A percentile compares a stretch with the other conserved stretches of the same genome.
Conservation (phyloP, 2,797 vertebrate species). For the Menidia menidia region DNA sequence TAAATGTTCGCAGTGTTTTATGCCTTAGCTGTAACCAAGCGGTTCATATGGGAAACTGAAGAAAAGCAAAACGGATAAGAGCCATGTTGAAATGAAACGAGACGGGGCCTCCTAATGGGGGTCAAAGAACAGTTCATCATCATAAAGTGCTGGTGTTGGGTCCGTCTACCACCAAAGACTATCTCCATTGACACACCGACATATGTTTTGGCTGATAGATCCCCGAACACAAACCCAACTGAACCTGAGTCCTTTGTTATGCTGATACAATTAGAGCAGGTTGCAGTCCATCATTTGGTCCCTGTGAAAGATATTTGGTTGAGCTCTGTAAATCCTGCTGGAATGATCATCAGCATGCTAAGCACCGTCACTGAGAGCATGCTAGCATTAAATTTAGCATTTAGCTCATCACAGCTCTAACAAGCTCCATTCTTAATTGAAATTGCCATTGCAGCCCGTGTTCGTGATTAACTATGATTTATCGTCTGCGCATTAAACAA, state of each 20-base stretch:
- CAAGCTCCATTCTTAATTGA: conserved; percentile 17
- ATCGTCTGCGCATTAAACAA: background rate
- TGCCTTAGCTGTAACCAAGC: background rate
- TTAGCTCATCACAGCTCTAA: conserved; percentile 5
- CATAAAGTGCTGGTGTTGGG: background rate
- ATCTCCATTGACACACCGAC: background rate
- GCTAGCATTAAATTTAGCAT: conserved; percentile 4
- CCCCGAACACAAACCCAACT: background rate
- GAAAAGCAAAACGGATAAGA: background rate
- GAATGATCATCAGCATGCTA: background rate
- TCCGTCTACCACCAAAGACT: background rate
- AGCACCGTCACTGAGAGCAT: background rate
- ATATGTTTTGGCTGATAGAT: background rate
- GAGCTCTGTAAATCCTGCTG: background rate
- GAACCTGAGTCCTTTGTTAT: background rate
- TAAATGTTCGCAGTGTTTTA: background rate
- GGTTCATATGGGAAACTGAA: background rate
- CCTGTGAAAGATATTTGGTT: background rate
- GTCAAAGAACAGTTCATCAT: background rate
- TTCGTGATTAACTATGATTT: conserved; percentile 12
- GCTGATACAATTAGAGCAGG: background rate
- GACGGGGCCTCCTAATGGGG: background rate
- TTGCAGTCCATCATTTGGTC: background rate
- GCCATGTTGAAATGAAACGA: background rate
- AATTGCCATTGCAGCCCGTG: conserved; percentile 19